Base-by-base conservation (phyloP, 2,888 invertebrate genomes). In the Harpalus rubripes region DNA sequence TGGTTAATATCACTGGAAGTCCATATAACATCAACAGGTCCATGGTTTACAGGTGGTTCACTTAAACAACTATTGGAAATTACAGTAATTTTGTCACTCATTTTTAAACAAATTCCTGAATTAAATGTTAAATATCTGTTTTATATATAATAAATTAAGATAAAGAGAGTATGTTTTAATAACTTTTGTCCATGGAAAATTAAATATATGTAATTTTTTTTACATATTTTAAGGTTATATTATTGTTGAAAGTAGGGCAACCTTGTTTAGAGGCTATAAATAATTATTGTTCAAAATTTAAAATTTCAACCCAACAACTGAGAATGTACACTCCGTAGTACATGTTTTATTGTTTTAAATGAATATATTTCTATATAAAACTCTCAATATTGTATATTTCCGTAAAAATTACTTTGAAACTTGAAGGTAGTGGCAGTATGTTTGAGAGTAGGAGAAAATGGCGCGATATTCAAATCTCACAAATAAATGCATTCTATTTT, bases 21-120 rank as follows among this genome's bases (percentile, higher is more conserved):
- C 90, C 90, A 90, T 86, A 90, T 88, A 79, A 89, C 88, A 86
- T 90, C 90, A 52, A 87, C 86, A 79, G 88, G 86, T 61, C 85
- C 82, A 74, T 44, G 10, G 22, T 63, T 22, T 26, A 15, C 32
- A 59, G 74, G 61, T 12, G 63, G 44, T 16, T 44, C 78, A 0
- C 15, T 8, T 15, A 41, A 59, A 78, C 63, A 84, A 65, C 59
- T 76, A 39, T 63, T 84, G 41, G 84, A 26, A 7, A 84, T 44
- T 15, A 65, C 76, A 78, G 63, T 12, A 63, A 26, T 84, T 78
- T 84, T 78, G 7, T 84, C 84, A 10, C 63, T 26, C 84, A 84
- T 84, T 65, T 22, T 72, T 32, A 52, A 80, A 32, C 32, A 32
- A 32, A 32, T 32, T 32, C 6, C 32, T 32, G 32, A 32, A 32